Percentiles rank a stretch among this genome's conserved stretches.
phyloP scores from a whole-genome alignment of 2,113 vertebrate genomes.

The Bambusicola thoracicus region DNA sequence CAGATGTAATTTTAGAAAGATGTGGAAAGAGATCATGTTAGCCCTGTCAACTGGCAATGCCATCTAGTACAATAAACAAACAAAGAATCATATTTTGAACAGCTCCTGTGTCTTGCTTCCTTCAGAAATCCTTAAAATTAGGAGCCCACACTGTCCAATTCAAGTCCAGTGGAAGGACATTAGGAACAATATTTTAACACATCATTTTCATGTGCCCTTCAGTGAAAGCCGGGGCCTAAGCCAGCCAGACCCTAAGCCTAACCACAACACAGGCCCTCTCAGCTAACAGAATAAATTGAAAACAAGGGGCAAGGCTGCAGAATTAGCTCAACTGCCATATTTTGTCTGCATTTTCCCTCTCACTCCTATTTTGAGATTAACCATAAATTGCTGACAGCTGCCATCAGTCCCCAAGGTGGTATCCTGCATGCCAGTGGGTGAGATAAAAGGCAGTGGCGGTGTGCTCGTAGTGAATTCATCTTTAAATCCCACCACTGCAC shows the following conservation, averaged over 20 bases:
- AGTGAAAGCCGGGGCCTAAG: neutral
- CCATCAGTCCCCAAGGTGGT: neutral
- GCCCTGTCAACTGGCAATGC: neutral
- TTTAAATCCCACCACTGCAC: neutral
- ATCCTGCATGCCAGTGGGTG: neutral
- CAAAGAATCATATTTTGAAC: neutral
- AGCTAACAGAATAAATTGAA: neutral
- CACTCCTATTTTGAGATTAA: neutral
- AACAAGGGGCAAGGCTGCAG: neutral
- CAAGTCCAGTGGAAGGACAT: neutral
- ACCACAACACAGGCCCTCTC: neutral
- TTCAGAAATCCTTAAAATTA: neutral
- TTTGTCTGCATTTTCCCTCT: neutral
- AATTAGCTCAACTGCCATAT: neutral
- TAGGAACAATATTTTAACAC: neutral
- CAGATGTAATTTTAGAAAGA: neutral
- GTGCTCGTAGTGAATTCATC: neutral
- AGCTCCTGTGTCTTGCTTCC: neutral
- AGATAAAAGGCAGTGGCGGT: constrained; percentile 14
- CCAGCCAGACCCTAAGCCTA: neutral
- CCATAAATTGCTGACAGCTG: neutral
- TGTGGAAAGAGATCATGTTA: neutral
- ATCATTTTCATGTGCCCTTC: accelerated
- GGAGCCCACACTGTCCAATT: neutral
- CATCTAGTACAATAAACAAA: neutral